These are phyloP conservation scores for Drosophila pseudoobscura DNA, from an alignment of 1,140 invertebrate genomes.

Conservation along the genomic window DNA sequence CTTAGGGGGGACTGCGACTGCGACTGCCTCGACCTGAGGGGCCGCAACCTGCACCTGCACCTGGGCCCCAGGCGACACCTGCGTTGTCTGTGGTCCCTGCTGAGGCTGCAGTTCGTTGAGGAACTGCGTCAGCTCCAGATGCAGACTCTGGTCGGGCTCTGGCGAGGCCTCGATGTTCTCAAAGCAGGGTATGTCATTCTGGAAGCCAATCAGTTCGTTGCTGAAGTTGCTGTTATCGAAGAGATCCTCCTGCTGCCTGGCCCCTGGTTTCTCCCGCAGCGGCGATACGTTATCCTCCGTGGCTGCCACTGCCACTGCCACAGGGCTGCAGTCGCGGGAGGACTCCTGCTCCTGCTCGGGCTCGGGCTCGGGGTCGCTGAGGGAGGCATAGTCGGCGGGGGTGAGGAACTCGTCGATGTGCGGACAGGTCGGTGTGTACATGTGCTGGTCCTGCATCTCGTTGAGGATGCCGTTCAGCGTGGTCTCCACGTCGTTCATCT, in stretches of 20 bases:
- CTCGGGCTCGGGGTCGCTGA: constrained; percentile 30
- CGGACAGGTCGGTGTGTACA: constrained; percentile 71
- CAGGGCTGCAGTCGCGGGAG: not conserved
- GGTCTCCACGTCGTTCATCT: constrained; percentile 78
- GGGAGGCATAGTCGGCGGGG: constrained; percentile 69
- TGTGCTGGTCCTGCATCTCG: constrained; percentile 80
- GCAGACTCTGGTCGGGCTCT: constrained; percentile 51
- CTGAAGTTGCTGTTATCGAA: constrained; percentile 64
- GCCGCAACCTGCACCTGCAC: constrained; percentile 1
- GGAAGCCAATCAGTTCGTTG: constrained; percentile 74
- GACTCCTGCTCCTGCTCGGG: constrained; percentile 13
- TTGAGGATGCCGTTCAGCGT: constrained; percentile 78
- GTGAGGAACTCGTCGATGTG: constrained; percentile 68
- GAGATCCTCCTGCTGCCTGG: constrained; percentile 12
- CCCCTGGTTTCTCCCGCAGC: not conserved
- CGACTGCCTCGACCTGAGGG: not conserved
- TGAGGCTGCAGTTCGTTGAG: constrained; percentile 61
- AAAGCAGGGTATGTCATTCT: constrained; percentile 80
- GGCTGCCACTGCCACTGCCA: not conserved
- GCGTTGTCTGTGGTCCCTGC: not conserved
- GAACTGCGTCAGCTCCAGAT: constrained; percentile 60
- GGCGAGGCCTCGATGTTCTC: constrained; percentile 63
- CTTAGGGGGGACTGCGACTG: not conserved
- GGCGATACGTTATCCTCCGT: too few species aligned
- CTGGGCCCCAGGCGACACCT: not conserved